These are phyloP conservation scores for Parelbella ahira DNA, from an alignment of 2,888 invertebrate species.

Conservation along the genomic window DNA sequence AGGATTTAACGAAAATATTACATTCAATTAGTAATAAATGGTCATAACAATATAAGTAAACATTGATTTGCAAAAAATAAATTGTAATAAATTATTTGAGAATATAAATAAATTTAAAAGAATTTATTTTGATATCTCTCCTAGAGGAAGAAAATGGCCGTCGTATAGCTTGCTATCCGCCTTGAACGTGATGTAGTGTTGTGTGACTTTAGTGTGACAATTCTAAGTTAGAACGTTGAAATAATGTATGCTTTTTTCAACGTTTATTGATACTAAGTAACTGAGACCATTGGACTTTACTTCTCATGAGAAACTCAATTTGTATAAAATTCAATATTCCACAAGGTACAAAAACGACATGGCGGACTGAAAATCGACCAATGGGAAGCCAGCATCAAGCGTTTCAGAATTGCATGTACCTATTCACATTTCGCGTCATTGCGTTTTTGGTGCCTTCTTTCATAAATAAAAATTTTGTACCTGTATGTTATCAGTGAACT, in stretches of 20 bases:
- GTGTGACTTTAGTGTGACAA: slow-evolving; percentile 24
- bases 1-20: too few species aligned
- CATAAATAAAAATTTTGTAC: slow-evolving; percentile 62
- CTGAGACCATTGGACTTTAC: slow-evolving; percentile 12
- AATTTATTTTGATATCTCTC: slow-evolving; percentile 10
- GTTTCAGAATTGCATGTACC: slow-evolving; percentile 83
- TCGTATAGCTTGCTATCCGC: slow-evolving; percentile 32
- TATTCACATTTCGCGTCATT: slow-evolving; percentile 87
- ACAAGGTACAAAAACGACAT: slow-evolving; percentile 78
- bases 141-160: slow-evolving; percentile 33
- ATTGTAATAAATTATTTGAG: neutral
- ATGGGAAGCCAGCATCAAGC: slow-evolving; percentile 84
- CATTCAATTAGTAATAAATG: too few species aligned
- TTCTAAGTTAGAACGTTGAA: slow-evolving; percentile 16
- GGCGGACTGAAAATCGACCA: slow-evolving; percentile 85
- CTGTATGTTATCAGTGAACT: slow-evolving; percentile 60
- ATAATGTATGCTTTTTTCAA: slow-evolving; percentile 25
- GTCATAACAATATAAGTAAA: neutral
- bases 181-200: slow-evolving; percentile 33
- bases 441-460: slow-evolving; percentile 83
- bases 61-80: neutral
- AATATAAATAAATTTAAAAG: neutral
- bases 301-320: slow-evolving; percentile 22
- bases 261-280: slow-evolving; percentile 10
- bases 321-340: slow-evolving; percentile 52